Conservation (phyloP, 2,888 invertebrate species). For the Zhengitettix transpicula region DNA sequence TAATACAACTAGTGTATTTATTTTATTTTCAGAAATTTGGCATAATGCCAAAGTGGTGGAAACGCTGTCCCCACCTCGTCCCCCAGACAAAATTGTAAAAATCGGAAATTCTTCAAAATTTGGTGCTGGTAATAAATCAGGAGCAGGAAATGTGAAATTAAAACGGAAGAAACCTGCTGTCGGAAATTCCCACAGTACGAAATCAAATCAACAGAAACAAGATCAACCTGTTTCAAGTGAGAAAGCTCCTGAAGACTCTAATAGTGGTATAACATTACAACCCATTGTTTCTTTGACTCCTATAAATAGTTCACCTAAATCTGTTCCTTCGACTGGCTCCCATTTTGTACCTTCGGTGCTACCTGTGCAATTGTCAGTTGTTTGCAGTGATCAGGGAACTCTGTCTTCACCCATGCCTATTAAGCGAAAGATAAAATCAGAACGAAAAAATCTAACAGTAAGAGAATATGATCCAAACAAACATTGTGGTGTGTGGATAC, state of each 20-base stretch:
- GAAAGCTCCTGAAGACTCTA: no score
- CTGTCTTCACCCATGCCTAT: constrained; percentile 6
- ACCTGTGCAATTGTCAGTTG: not conserved
- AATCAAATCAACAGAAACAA: no score
- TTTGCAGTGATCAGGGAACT: no score
- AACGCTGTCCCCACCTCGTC: not conserved
- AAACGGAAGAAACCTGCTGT: not conserved
- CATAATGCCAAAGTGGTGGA: not conserved
- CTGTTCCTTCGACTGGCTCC: not conserved
- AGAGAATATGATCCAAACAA: constrained; percentile 67
- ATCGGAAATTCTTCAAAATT: not conserved
- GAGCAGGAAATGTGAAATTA: constrained; percentile 1
- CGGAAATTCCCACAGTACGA: no score
- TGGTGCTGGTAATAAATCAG: not conserved
- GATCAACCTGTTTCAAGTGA: no score
- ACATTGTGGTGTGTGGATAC: constrained; percentile 59
- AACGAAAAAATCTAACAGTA: constrained; percentile 20
- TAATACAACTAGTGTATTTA: not conserved
- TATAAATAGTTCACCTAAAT: not conserved
- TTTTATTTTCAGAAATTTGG: not conserved
- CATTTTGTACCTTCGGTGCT: not conserved
- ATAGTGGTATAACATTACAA: no score
- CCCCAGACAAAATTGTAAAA: not conserved
- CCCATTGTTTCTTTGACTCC: not conserved
- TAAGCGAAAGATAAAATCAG: constrained; percentile 15